Conservation (phyloP, 1,140 invertebrate genomes). For the Brachionus rotundiformis region DNA sequence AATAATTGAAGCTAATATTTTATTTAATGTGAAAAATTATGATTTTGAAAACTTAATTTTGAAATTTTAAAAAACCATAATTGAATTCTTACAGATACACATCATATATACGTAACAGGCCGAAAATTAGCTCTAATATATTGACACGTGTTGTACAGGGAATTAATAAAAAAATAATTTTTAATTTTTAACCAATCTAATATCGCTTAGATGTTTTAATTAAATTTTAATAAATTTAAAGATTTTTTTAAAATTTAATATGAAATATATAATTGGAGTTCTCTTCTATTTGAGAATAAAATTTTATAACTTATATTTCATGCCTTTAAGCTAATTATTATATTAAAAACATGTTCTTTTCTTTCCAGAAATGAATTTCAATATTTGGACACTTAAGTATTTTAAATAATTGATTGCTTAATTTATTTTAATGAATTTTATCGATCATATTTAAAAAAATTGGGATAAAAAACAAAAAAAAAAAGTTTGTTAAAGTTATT, state of each 20-base stretch:
- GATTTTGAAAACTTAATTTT: constrained; percentile 46
- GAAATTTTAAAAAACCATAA: not conserved
- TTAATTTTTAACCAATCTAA: not conserved
- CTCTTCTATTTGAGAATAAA: no score
- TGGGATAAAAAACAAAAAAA: no score
- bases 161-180: not conserved
- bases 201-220: not conserved
- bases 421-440: no score
- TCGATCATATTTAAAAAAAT: no score
- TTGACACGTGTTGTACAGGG: constrained; percentile 7
- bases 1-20: not conserved
- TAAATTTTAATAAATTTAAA: not conserved
- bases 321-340: not conserved
- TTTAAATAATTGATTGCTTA: no score
- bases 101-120: not conserved
- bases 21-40: constrained; percentile 36
- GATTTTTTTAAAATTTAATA: not conserved
- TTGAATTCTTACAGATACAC: not conserved
- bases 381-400: no score
- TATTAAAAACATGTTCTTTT: not conserved
- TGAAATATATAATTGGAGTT: no score
- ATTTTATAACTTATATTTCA: no score
- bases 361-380: no score
- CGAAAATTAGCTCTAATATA: not conserved
- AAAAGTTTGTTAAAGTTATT: no score